These are phyloP conservation scores for Scaptomyza graminum DNA, from an alignment of 1,140 invertebrate genomes.

Conservation along the genomic window DNA sequence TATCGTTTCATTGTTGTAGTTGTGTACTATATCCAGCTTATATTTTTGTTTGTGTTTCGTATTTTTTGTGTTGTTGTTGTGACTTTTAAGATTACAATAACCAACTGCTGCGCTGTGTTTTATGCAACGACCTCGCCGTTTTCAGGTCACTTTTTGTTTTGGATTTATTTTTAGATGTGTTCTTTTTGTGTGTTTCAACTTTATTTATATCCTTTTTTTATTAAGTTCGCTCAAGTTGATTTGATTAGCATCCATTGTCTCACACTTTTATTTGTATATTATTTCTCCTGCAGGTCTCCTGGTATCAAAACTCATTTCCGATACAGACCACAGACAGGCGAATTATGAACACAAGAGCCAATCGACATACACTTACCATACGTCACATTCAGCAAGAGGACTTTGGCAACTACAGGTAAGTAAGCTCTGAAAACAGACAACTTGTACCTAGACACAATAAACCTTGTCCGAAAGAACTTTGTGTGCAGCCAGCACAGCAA, in stretches of 20 bases:
- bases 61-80: conserved; percentile 39
- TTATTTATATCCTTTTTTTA: conserved; percentile 36
- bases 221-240: neutral
- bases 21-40: conserved; percentile 23
- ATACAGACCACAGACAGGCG: conserved; percentile 86
- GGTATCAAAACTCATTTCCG: conserved; percentile 89
- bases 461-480: neutral
- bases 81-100: conserved; percentile 67
- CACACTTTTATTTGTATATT: neutral
- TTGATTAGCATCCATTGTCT: neutral
- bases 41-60: neutral
- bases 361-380: conserved; percentile 87
- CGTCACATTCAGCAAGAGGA: conserved; percentile 87
- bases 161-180: conserved; percentile 20
- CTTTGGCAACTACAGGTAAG: conserved; percentile 88
- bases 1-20: conserved; percentile 54
- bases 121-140: conserved; percentile 62
- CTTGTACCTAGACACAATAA: conserved; percentile 55
- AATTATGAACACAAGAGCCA: conserved; percentile 86
- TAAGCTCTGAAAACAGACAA: conserved; percentile 34
- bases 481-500: neutral
- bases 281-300: conserved; percentile 84
- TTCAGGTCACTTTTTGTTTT: conserved; percentile 67
- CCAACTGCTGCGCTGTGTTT: conserved; percentile 14
- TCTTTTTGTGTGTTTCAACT: neutral